A percentile compares a stretch with the other conserved stretches of the same genome.
These are phyloP conservation scores for pig (Sus scrofa) DNA, from an alignment of 2,113 vertebrate genomes.

Conservation along the genomic window T2T-Sscrofa CM000816.6:90965501-90966000, in stretches of 20 bases:
- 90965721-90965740: background rate
- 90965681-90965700: background rate
- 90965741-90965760: background rate
- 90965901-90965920: background rate
- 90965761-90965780: background rate
- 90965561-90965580: background rate
- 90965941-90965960: background rate
- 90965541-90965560: too few species aligned
- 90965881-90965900: background rate
- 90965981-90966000: constrained; percentile 6
- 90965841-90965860: background rate
- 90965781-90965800: background rate
- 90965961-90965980: background rate
- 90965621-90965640: background rate
- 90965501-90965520: background rate
- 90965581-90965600: background rate
- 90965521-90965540: too few species aligned
- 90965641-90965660: background rate
- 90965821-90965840: background rate
- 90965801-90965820: background rate
- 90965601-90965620: background rate
- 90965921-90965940: background rate
- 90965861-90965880: background rate
- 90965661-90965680: background rate
- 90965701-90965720: background rate